phyloP scores from a whole-genome alignment of 64 coral and sea anemone species.

The Pachyseris speciosa region DNA sequence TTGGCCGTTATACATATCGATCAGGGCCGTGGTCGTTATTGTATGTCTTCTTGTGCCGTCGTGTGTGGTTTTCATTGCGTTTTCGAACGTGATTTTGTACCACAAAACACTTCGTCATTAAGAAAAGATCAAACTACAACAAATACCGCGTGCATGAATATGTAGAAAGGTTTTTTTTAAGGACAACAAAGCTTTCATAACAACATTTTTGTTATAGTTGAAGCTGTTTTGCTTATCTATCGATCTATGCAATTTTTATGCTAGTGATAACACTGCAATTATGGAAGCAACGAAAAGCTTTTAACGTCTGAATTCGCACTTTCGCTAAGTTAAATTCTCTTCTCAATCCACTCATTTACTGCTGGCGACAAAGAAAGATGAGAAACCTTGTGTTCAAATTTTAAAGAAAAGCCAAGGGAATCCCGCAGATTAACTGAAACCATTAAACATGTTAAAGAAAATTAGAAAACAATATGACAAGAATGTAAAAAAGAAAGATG shows the following conservation, averaged over 20 bases:
- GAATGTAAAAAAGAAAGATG: no score
- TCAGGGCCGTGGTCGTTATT: background rate
- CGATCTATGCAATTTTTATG: background rate
- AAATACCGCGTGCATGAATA: background rate
- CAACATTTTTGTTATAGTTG: background rate
- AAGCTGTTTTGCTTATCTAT: background rate
- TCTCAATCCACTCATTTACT: constrained; percentile 12
- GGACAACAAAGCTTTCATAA: background rate
- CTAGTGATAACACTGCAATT: background rate
- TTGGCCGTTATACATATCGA: background rate
- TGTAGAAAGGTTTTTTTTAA: background rate
- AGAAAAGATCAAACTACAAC: background rate
- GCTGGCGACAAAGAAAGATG: background rate
- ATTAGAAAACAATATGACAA: no score
- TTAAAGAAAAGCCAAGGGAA: background rate
- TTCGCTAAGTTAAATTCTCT: background rate
- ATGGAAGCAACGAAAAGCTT: background rate
- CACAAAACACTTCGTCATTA: background rate
- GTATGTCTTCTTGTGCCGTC: background rate
- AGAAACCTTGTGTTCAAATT: background rate
- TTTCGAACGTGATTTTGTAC: background rate
- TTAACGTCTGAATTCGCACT: background rate
- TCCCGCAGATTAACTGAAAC: background rate
- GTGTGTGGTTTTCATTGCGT: background rate
- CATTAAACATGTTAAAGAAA: no score